Evolutionary conservation across 2,113 vertebrate genomes (phyloP).

Genomic region (Cyanoramphus novaezelandiae): DNA sequence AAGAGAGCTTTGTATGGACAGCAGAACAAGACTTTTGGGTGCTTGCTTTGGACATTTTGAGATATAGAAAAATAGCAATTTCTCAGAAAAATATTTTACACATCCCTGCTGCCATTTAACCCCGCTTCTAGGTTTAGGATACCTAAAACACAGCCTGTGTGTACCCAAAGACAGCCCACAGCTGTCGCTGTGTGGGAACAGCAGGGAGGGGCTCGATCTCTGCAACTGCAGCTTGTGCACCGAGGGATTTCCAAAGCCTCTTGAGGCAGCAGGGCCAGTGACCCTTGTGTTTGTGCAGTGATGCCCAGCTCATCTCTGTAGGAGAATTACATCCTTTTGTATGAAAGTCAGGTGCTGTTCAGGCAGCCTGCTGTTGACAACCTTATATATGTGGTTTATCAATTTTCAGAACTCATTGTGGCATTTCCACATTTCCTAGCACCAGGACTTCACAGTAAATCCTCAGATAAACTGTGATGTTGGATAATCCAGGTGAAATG

Average conservation of each 20-base stretch:
- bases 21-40: neutral
- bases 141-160: neutral
- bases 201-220: neutral
- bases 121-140: neutral
- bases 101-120: neutral
- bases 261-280: neutral
- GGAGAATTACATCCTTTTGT: neutral
- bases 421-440: neutral
- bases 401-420: neutral
- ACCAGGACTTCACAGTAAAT: neutral
- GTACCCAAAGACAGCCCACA: neutral
- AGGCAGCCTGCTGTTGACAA: neutral
- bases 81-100: neutral
- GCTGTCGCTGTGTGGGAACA: neutral
- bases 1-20: neutral
- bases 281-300: neutral
- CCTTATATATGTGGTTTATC: neutral
- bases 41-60: neutral
- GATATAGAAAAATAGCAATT: neutral
- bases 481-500: neutral
- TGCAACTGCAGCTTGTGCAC: neutral
- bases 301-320: neutral
- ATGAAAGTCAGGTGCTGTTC: neutral
- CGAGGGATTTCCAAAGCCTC: neutral
- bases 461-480: conserved; percentile 1